A percentile compares a stretch with the other conserved stretches of the same genome.
Evolutionary conservation across 2,888 invertebrate species (phyloP).

Genomic region (Ennomos erosarius): DNA sequence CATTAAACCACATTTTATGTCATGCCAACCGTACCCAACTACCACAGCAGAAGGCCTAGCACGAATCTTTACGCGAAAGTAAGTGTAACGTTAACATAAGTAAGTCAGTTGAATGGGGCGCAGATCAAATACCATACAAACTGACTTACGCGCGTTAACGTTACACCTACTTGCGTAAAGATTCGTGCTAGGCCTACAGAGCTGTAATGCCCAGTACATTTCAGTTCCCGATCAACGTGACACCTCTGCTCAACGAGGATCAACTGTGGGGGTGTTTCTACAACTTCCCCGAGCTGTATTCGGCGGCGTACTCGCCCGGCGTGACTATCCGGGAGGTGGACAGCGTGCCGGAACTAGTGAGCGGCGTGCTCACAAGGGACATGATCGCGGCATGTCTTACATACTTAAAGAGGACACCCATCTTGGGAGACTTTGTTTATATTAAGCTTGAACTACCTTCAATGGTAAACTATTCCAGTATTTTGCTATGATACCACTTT

Average conservation of each 20-base stretch:
- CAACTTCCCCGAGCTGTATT: conserved; percentile 71
- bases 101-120: too few species aligned
- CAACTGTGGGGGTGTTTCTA: conserved; percentile 78
- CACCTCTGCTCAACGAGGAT: conserved; percentile 68
- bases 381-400: conserved; percentile 80
- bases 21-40: too few species aligned
- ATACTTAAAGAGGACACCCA: conserved; percentile 82
- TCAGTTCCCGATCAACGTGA: conserved; percentile 67
- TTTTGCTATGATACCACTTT: background rate
- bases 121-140: too few species aligned
- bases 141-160: too few species aligned
- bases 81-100: too few species aligned
- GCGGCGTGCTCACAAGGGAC: conserved; percentile 80
- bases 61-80: too few species aligned
- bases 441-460: conserved; percentile 82
- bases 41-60: too few species aligned
- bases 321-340: conserved; percentile 56
- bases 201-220: conserved; percentile 26
- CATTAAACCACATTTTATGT: too few species aligned
- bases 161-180: too few species aligned
- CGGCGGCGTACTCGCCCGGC: conserved; percentile 66
- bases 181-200: too few species aligned
- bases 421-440: conserved; percentile 79
- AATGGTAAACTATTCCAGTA: conserved; percentile 54
- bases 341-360: conserved; percentile 64